Percentiles rank a stretch among this genome's conserved stretches.
These are phyloP conservation scores for Stegodyphus mimosarum DNA, from an alignment of 1,140 invertebrate species.

Conservation along the genomic window DNA sequence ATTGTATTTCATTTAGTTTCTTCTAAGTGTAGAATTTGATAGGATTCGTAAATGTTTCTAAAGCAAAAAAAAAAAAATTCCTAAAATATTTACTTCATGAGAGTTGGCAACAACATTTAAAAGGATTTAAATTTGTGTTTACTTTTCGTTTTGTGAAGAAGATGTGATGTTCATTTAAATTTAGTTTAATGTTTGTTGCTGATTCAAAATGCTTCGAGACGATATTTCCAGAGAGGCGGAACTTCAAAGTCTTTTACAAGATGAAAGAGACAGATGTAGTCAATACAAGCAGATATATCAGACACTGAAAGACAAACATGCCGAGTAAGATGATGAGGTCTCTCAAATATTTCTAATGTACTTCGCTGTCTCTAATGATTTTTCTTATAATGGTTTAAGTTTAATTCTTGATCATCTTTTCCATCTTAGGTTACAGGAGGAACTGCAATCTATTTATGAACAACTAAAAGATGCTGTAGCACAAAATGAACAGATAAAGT, in stretches of 20 bases:
- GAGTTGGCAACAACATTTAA: too few species aligned
- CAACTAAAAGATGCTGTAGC: slow-evolving; percentile 23
- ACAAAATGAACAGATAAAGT: slow-evolving; percentile 14
- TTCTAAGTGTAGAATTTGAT: too few species aligned
- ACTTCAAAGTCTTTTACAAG: slow-evolving; percentile 23
- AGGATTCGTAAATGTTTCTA: too few species aligned
- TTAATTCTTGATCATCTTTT: not conserved
- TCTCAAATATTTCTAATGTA: not conserved
- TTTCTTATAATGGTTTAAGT: not conserved
- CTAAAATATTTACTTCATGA: not conserved
- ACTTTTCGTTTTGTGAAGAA: slow-evolving; percentile 4
- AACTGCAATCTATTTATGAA: slow-evolving; percentile 24
- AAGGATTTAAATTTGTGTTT: not conserved
- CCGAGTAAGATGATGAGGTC: slow-evolving; percentile 24
- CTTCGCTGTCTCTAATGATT: not conserved
- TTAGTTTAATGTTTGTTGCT: not conserved
- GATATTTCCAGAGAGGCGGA: slow-evolving; percentile 21
- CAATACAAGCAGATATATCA: slow-evolving; percentile 41
- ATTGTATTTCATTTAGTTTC: too few species aligned
- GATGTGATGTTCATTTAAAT: not conserved
- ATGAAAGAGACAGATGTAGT: slow-evolving; percentile 38
- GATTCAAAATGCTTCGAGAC: slow-evolving; percentile 10
- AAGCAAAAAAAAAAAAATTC: too few species aligned
- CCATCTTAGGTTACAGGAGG: slow-evolving; percentile 16
- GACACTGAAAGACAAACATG: slow-evolving; percentile 30